Percentiles rank a stretch among this genome's conserved stretches.
These are phyloP conservation scores for Philereme transversata DNA, from an alignment of 2,888 invertebrate species.

Conservation along the genomic window DNA sequence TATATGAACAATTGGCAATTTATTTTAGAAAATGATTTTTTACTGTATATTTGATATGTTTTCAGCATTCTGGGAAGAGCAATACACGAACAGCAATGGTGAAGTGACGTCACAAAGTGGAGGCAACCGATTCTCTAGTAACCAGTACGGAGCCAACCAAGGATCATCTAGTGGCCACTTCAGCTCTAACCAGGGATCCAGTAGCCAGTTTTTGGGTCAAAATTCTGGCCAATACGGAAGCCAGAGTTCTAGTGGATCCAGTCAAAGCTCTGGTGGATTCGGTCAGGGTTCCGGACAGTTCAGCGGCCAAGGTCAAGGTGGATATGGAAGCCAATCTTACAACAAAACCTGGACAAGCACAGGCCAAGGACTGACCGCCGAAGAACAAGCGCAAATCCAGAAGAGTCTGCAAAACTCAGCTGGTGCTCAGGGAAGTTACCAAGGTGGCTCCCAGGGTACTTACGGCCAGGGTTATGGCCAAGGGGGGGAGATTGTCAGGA, in stretches of 20 bases:
- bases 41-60: background rate
- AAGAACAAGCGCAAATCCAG: conserved; percentile 63
- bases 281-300: conserved; percentile 24
- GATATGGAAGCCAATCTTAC: conserved; percentile 46
- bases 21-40: too few relatives aligned
- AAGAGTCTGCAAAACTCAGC: conserved; percentile 54
- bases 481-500: conserved; percentile 56
- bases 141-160: conserved; percentile 19
- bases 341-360: conserved; percentile 59
- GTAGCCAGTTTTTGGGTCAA: conserved; percentile 25
- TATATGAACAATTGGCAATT: too few relatives aligned
- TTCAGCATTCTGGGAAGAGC: conserved; percentile 46
- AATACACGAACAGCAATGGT: conserved; percentile 39
- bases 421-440: conserved; percentile 46
- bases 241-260: conserved; percentile 25
- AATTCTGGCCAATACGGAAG: conserved; percentile 4
- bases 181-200: conserved; percentile 37
- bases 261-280: conserved; percentile 9
- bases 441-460: conserved; percentile 45
- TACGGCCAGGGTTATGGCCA: conserved; percentile 45
- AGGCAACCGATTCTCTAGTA: conserved; percentile 27
- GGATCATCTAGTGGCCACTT: conserved; percentile 29
- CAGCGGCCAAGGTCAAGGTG: conserved; percentile 30
- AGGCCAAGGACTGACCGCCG: conserved; percentile 55
- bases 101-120: conserved; percentile 38